A percentile compares a stretch with the other conserved stretches of the same genome.
Evolutionary conservation across 2,888 invertebrate species (phyloP).

Genomic region (Lumbricus terrestris): DNA sequence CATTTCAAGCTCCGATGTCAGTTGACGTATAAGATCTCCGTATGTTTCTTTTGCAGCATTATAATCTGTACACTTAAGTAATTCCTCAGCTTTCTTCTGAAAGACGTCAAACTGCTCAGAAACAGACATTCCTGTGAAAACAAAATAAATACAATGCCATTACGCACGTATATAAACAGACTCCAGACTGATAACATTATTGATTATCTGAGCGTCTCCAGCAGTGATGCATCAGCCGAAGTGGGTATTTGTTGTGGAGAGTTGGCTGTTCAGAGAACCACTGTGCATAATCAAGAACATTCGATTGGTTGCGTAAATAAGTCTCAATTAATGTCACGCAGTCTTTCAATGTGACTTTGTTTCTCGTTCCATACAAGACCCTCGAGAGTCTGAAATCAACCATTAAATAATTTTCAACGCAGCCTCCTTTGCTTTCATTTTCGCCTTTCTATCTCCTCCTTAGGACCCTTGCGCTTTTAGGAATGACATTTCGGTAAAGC

Average conservation of each 20-base stretch:
- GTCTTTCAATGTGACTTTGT: too few species aligned
- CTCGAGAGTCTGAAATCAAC: too few species aligned
- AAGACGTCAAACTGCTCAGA: not conserved
- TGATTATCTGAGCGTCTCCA: not conserved
- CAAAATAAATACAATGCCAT: not conserved
- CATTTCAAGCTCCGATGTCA: not conserved
- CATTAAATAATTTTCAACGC: too few species aligned
- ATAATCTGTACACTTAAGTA: not conserved
- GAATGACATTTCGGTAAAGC: too few species aligned
- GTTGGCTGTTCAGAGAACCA: not conserved
- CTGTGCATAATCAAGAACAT: too few species aligned
- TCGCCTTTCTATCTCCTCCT: too few species aligned
- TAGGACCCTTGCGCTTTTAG: too few species aligned
- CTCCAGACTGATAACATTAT: too few species aligned
- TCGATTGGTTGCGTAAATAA: too few species aligned
- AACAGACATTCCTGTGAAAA: not conserved
- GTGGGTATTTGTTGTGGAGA: not conserved
- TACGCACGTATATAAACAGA: not conserved
- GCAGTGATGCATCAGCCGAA: not conserved
- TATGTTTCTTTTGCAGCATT: not conserved
- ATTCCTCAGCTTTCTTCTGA: not conserved
- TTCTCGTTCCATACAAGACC: too few species aligned
- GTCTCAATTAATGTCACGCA: too few species aligned
- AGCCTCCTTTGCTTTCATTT: too few species aligned
- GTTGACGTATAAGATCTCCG: not conserved